Evolutionary conservation across 1,140 invertebrate genomes (phyloP).

Genomic region (Dendroctonus valens): DNA sequence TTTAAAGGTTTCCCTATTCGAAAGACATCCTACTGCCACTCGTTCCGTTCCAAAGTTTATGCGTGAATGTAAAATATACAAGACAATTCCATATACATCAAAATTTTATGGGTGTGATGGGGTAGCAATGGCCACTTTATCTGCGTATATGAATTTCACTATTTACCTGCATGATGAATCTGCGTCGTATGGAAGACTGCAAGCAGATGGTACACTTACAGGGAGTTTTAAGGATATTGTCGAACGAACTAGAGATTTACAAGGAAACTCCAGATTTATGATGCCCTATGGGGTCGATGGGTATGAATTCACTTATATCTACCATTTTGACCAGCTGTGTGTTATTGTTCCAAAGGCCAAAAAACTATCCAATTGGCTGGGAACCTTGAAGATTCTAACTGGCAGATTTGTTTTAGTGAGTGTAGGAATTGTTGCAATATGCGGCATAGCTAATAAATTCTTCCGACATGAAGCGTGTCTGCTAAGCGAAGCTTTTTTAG

Average conservation of each 20-base stretch:
- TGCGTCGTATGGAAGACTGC: slow-evolving; percentile 17
- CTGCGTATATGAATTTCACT: slow-evolving; percentile 26
- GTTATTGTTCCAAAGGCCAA: slow-evolving; percentile 25
- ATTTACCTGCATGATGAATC: not conserved
- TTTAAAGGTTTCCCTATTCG: slow-evolving; percentile 16
- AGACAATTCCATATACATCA: slow-evolving; percentile 18
- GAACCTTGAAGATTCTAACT: slow-evolving; percentile 6
- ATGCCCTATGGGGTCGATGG: not conserved
- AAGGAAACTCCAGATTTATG: slow-evolving; percentile 22
- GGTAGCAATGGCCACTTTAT: slow-evolving; percentile 8
- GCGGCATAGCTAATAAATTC: slow-evolving; percentile 14
- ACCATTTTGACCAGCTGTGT: slow-evolving; percentile 26
- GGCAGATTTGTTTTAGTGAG: slow-evolving; percentile 4
- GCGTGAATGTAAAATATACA: slow-evolving; percentile 12
- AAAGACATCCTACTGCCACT: slow-evolving; percentile 19
- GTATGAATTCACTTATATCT: slow-evolving; percentile 18
- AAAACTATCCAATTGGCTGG: slow-evolving; percentile 28
- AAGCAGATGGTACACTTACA: slow-evolving; percentile 7
- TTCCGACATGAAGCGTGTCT: not conserved
- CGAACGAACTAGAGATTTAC: slow-evolving; percentile 13
- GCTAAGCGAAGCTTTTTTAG: not conserved
- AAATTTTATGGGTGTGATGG: slow-evolving; percentile 29
- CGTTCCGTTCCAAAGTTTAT: not conserved
- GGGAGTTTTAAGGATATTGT: slow-evolving; percentile 20
- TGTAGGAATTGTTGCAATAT: slow-evolving; percentile 1